Conservation (phyloP, 2,888 invertebrate genomes). For the Eurytoma californica region DNA sequence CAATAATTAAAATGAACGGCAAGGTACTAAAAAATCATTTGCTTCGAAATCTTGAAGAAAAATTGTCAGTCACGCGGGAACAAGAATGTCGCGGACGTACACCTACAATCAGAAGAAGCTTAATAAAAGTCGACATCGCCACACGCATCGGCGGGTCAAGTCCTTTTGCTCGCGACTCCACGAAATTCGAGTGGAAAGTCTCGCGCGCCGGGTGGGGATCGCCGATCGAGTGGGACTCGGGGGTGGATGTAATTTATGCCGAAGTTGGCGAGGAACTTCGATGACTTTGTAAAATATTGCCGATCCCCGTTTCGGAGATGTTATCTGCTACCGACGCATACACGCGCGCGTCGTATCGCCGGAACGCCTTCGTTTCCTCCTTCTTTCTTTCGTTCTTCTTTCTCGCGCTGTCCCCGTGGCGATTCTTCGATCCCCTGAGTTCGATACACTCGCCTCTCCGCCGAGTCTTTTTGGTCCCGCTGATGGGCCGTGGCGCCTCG, state of each 20-base stretch:
- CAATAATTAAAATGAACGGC: too few species aligned
- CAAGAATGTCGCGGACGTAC: too few species aligned
- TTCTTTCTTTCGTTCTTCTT: conserved; percentile 48
- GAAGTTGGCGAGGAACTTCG: conserved; percentile 72
- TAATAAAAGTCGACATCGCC: neutral
- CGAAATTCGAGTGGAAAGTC: conserved; percentile 25
- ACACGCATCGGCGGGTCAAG: neutral
- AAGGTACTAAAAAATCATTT: too few species aligned
- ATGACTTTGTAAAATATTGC: conserved; percentile 73
- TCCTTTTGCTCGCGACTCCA: conserved; percentile 1
- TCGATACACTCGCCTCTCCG: conserved; percentile 14
- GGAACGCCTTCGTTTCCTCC: conserved; percentile 63
- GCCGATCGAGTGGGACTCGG: conserved; percentile 1
- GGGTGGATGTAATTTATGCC: conserved; percentile 69
- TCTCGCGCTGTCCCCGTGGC: conserved; percentile 41
- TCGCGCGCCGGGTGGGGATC: neutral
- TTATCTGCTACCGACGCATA: conserved; percentile 65
- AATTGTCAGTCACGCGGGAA: too few species aligned
- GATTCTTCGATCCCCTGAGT: conserved; percentile 15
- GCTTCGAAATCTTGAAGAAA: too few species aligned
- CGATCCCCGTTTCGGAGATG: conserved; percentile 70
- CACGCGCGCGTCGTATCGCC: conserved; percentile 64
- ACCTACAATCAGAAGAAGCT: too few species aligned
- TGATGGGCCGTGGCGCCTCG: conserved; percentile 3
- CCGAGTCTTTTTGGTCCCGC: neutral